Base-by-base conservation (phyloP, 2,797 vertebrate species). In the Oreochromis mossambicus region DNA sequence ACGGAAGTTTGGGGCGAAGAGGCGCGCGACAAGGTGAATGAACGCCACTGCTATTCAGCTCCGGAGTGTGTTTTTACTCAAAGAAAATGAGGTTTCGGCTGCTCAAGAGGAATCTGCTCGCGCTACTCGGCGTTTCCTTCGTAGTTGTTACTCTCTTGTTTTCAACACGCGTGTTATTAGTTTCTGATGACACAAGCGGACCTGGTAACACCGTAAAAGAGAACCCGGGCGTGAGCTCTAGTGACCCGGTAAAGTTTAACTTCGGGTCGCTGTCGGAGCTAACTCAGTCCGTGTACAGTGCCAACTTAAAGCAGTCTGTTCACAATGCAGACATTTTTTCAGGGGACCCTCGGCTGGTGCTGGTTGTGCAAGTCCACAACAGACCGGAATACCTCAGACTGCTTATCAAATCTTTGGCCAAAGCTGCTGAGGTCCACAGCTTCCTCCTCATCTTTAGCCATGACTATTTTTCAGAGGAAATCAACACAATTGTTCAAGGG, bases 401-500 rank as follows among this genome's bases (percentile, higher is more conserved):
- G 87, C 87, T 97, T 41, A 90, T 97, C n/a, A 91, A 84, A 77
- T 97, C 97, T 0, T 88, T 97, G 85, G 91, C 94, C 82, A 92
- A 89, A 36, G 95, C 95, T 32, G 80, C 86, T 1, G 91, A 95
- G 77, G 88, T 96, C 82, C 89, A 95, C 78, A 88, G 94, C 79
- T 91, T 95, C 38, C 92, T 97, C 3, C 84, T 97, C 5, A 95
- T 97, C 86, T 95, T 97, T 26, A 97, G 97, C 92, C 96, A 97
- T 9, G 96, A 97, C 84, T 95, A 94, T 80, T 95, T 97, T 52
- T 95, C 96, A 3, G 91, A 95, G 89, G 96, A 97, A 89, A 94
- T 96, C 4, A 84, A 91, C 5, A 21, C 90, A 8, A 93, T 97
- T 77, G 95, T 97, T 80, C 92, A 87, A 36, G 87, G 91, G 68